A percentile compares a stretch with the other conserved stretches of the same genome.
Conservation (phyloP, 1,140 invertebrate species). For the Aleiodes sp. region DNA sequence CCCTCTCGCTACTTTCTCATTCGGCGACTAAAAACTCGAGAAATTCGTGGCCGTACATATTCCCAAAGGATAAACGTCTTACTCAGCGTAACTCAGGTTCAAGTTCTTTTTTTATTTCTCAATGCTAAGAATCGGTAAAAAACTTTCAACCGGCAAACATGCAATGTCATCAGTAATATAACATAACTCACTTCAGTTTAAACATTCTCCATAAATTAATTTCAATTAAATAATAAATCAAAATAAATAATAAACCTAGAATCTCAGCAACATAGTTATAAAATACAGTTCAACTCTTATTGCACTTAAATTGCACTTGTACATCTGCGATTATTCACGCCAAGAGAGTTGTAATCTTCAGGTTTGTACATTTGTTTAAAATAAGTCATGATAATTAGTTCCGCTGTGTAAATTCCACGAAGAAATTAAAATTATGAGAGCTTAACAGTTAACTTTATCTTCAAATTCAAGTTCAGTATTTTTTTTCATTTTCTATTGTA, state of each 20-base stretch:
- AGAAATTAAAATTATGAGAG: constrained; percentile 3
- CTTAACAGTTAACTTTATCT: background rate
- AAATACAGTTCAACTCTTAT: background rate
- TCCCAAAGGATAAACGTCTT: constrained; percentile 28
- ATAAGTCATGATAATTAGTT: constrained; percentile 24
- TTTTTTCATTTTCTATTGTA: too few relatives aligned
- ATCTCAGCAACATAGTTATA: too few relatives aligned
- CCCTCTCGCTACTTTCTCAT: background rate
- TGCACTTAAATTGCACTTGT: background rate
- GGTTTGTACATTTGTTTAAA: constrained; percentile 27
- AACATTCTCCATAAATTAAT: too few relatives aligned
- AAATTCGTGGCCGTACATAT: constrained; percentile 28
- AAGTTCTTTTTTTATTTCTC: background rate
- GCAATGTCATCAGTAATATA: constrained; percentile 8
- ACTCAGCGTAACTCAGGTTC: background rate
- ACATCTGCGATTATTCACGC: constrained; percentile 22
- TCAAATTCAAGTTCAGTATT: background rate
- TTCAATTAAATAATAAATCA: too few relatives aligned
- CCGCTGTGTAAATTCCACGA: background rate
- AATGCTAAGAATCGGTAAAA: background rate
- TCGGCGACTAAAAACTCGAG: too few relatives aligned
- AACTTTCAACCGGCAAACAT: background rate
- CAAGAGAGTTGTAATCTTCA: constrained; percentile 3
- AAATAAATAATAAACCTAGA: too few relatives aligned
- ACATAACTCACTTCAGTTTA: too few relatives aligned